These are phyloP conservation scores for Ormyrus pomaceus DNA, from an alignment of 2,888 invertebrate species.

Conservation along the genomic window DNA sequence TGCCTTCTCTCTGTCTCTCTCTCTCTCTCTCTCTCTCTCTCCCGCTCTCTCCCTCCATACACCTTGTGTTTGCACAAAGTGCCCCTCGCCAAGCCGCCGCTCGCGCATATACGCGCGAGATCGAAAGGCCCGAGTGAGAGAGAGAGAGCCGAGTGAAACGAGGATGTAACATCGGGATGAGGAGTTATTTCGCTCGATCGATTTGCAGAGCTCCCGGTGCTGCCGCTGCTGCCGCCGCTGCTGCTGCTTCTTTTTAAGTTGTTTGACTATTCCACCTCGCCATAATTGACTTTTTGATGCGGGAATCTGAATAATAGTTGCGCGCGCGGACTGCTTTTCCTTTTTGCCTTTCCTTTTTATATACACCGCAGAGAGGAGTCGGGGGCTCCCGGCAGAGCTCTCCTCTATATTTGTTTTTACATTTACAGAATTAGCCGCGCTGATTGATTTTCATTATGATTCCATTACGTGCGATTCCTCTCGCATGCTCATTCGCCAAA, in stretches of 20 bases:
- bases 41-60: neutral
- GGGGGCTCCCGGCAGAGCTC: neutral
- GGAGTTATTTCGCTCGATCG: constrained; percentile 65
- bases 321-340: neutral
- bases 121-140: constrained; percentile 6
- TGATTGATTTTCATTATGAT: constrained; percentile 54
- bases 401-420: constrained; percentile 40
- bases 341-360: constrained; percentile 1
- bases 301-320: constrained; percentile 51
- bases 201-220: constrained; percentile 44
- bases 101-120: neutral
- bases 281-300: constrained; percentile 56
- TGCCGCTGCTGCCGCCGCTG: neutral
- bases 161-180: constrained; percentile 32
- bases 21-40: neutral
- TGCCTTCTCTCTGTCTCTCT: neutral
- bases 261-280: constrained; percentile 40
- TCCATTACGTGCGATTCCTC: constrained; percentile 25
- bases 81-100: neutral
- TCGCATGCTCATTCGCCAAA: neutral
- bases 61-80: constrained; percentile 50
- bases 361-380: neutral
- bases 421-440: constrained; percentile 39
- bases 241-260: constrained; percentile 43
- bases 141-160: neutral